Percentiles rank a stretch among this genome's conserved stretches.
Evolutionary conservation across 2,113 vertebrate genomes (phyloP).

Genomic region (Piaya cayana): DNA sequence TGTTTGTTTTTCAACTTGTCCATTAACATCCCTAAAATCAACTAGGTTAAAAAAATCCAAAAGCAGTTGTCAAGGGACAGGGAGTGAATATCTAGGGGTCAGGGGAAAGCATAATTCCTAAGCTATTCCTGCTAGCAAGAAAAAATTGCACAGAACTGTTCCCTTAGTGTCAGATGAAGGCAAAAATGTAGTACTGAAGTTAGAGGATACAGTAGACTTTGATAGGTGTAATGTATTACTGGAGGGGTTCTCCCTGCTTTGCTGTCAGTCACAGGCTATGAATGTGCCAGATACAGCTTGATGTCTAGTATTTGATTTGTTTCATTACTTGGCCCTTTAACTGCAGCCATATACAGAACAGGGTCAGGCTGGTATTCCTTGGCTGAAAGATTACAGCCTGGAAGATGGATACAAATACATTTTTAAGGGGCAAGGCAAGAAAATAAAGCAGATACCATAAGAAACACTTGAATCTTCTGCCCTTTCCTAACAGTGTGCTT

Average conservation of each 20-base stretch:
- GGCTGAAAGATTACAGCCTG: not conserved
- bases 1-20: not conserved
- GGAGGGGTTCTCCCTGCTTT: not conserved
- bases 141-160: not conserved
- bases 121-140: not conserved
- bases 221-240: not conserved
- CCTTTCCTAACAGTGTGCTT: not conserved
- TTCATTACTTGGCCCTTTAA: not conserved
- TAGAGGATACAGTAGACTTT: not conserved
- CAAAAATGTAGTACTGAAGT: not conserved
- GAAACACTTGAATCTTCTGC: not conserved
- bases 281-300: not conserved
- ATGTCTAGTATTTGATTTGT: not conserved
- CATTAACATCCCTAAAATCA: not conserved
- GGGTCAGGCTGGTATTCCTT: not conserved
- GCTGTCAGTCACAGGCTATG: not conserved
- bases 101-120: not conserved
- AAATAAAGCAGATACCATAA: not conserved
- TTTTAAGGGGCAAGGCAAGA: not conserved
- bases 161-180: not conserved
- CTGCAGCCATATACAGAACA: not conserved
- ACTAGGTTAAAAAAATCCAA: not conserved
- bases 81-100: not conserved
- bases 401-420: not conserved
- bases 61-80: not conserved